These are phyloP conservation scores for Protonemura montana DNA, from an alignment of 2,888 invertebrate species.

Conservation along the genomic window DNA sequence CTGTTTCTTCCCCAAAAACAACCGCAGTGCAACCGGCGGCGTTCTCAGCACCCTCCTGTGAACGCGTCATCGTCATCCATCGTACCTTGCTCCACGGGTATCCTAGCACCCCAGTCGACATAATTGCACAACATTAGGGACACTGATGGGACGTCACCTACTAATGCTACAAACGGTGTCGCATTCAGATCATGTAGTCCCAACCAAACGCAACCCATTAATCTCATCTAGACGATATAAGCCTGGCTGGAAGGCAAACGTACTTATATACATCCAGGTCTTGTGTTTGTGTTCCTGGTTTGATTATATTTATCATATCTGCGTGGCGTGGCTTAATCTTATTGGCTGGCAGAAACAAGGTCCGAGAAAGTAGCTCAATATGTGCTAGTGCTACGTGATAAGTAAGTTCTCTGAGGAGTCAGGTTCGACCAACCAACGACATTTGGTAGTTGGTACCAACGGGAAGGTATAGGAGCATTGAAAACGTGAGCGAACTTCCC, in stretches of 20 bases:
- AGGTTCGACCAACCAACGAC: constrained; percentile 29
- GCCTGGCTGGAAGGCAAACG: neutral
- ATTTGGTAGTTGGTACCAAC: constrained; percentile 22
- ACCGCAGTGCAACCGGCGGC: constrained; percentile 27
- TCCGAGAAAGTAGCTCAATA: constrained; percentile 16
- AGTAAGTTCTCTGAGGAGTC: constrained; percentile 28
- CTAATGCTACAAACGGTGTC: neutral
- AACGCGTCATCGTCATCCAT: neutral
- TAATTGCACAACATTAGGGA: neutral
- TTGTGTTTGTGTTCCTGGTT: neutral
- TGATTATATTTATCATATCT: constrained; percentile 7
- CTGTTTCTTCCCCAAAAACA: constrained; percentile 23
- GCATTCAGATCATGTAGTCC: neutral
- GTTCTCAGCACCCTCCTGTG: constrained; percentile 22
- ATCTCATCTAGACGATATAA: neutral
- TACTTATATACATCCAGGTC: neutral
- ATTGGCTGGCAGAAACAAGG: neutral
- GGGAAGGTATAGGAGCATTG: constrained; percentile 18
- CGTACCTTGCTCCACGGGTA: neutral
- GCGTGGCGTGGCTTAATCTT: neutral
- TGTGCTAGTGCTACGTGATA: constrained; percentile 21
- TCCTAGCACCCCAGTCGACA: neutral
- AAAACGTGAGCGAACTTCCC: constrained; percentile 30
- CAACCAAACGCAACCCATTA: neutral
- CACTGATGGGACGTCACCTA: neutral